Percentiles rank a stretch among this genome's conserved stretches.
These are phyloP conservation scores for Melitaea cinxia DNA, from an alignment of 1,140 invertebrate species.

Conservation along the genomic window DNA sequence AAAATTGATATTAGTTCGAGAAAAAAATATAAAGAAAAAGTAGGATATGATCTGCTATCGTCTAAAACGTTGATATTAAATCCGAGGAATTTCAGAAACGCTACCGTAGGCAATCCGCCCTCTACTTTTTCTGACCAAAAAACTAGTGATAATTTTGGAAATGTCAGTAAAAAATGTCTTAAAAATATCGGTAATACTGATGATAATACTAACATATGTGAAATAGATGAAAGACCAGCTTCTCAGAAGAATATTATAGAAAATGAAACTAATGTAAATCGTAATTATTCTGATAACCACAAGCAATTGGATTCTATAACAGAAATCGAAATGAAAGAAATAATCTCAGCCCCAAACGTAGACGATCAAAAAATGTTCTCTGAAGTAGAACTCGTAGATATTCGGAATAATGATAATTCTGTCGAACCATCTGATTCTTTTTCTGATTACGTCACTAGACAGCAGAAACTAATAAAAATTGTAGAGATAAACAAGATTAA, in stretches of 20 bases:
- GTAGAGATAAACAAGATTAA: conserved; percentile 34
- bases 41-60: conserved; percentile 45
- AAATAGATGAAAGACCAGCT: background rate
- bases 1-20: conserved; percentile 48
- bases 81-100: conserved; percentile 55
- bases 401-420: conserved; percentile 12
- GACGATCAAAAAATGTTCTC: background rate
- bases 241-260: background rate
- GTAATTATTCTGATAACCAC: background rate
- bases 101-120: conserved; percentile 46
- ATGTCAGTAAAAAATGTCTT: background rate
- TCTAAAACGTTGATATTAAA: conserved; percentile 43
- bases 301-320: background rate
- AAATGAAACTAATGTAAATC: background rate
- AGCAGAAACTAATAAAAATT: conserved; percentile 27
- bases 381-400: conserved; percentile 35
- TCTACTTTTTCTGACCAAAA: background rate
- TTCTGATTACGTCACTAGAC: conserved; percentile 22
- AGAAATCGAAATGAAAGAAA: conserved; percentile 15
- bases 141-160: background rate
- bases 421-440: conserved; percentile 25
- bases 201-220: background rate
- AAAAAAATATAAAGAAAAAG: conserved; percentile 47
- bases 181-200: background rate
- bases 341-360: background rate